Percentiles rank a stretch among this genome's conserved stretches.
Evolutionary conservation across 2,113 vertebrate genomes (phyloP).

Genomic region (Potamarius usumacintae): DNA sequence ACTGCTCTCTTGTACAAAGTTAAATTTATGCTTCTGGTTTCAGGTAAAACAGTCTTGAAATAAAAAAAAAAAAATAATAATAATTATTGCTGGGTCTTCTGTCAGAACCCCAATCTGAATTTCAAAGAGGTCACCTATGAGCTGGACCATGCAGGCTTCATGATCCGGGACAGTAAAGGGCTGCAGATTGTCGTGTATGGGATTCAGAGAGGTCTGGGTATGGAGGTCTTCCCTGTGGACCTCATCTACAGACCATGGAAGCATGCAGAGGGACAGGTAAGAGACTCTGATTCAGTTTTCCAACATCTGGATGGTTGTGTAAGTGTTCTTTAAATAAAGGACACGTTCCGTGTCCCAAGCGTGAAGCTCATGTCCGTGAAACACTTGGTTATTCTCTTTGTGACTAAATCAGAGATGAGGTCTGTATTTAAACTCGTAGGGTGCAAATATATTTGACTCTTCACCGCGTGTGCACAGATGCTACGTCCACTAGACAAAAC

Average conservation of each 20-base stretch:
- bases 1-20: not conserved
- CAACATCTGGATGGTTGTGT: too few species aligned
- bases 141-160: slow-evolving; percentile 92
- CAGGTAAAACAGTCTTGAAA: not conserved
- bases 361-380: not conserved
- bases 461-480: too few species aligned
- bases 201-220: slow-evolving; percentile 91
- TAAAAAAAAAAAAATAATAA: too few species aligned
- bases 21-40: not conserved
- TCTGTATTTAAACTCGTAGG: too few species aligned
- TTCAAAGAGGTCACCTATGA: slow-evolving; percentile 99
- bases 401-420: not conserved
- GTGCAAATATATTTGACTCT: not conserved
- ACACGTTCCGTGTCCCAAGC: not conserved
- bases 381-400: not conserved
- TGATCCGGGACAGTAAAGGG: slow-evolving; percentile 96
- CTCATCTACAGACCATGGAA: slow-evolving; percentile 98
- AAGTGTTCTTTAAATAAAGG: not conserved
- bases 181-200: slow-evolving; percentile 96
- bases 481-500: too few species aligned
- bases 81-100: not conserved
- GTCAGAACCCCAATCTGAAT: slow-evolving; percentile 91
- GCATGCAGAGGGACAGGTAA: slow-evolving; percentile 96
- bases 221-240: slow-evolving; percentile 96
- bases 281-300: not conserved